phyloP scores from a whole-genome alignment of 2,113 vertebrate genomes.

The Opisthocomus hoazin region DNA sequence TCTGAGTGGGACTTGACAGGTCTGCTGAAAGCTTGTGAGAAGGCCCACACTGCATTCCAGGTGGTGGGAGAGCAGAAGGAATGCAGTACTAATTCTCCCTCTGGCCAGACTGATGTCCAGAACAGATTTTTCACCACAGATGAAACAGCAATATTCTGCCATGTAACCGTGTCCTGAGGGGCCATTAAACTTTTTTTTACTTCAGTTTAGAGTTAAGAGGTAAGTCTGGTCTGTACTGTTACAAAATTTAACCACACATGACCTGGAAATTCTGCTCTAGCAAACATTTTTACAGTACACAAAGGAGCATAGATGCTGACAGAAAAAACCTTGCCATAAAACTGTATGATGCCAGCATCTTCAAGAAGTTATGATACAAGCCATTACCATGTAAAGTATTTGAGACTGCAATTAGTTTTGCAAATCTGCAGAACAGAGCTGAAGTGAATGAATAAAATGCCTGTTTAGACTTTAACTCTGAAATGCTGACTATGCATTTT shows the following conservation, averaged over 20 bases:
- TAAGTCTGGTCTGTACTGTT: neutral
- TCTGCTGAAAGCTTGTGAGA: constrained; percentile 12
- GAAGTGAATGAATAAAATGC: neutral
- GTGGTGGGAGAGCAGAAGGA: constrained; percentile 38
- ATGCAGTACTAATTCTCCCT: constrained; percentile 37
- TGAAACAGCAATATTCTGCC: neutral
- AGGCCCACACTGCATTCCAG: constrained; percentile 28
- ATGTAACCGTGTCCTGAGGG: constrained; percentile 13
- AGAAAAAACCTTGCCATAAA: neutral
- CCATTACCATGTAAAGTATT: neutral
- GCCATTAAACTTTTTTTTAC: neutral
- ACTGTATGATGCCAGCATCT: neutral
- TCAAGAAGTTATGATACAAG: neutral
- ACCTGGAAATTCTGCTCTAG: constrained; percentile 5
- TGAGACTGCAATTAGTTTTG: neutral
- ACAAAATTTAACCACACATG: constrained; percentile 22
- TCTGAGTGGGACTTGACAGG: neutral
- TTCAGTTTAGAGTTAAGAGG: neutral
- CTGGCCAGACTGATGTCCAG: constrained; percentile 22
- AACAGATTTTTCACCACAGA: neutral
- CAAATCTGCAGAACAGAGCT: neutral
- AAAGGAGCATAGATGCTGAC: neutral
- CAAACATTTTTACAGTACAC: neutral
- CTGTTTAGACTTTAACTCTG: neutral
- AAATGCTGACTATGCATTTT: neutral